phyloP scores from a whole-genome alignment of 2,113 vertebrate genomes.

The Ailuropoda melanoleuca region DNA sequence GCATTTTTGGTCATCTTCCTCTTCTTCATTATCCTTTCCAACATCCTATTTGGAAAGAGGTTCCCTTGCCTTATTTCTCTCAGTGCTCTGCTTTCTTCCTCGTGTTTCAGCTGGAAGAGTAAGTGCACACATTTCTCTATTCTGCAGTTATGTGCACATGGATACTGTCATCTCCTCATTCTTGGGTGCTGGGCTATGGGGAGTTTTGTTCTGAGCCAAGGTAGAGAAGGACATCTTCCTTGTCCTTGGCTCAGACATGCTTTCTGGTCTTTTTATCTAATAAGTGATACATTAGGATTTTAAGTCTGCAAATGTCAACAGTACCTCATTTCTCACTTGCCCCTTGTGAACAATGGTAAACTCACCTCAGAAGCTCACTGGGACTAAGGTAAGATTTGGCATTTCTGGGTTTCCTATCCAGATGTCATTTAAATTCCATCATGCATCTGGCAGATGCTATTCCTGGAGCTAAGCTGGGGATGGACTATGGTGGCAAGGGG shows the following conservation, averaged over 20 bases:
- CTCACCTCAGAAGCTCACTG: background rate
- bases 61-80: background rate
- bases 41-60: background rate
- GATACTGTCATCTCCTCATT: background rate
- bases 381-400: background rate
- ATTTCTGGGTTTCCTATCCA: background rate
- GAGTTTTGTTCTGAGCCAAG: background rate
- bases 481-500: background rate
- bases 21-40: background rate
- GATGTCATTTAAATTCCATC: background rate
- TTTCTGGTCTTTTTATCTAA: background rate
- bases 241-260: no score
- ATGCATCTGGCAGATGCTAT: background rate
- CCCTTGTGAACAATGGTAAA: background rate
- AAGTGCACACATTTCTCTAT: rapidly evolving
- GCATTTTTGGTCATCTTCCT: background rate
- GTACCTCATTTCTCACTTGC: background rate
- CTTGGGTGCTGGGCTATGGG: background rate
- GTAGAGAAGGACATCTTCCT: background rate
- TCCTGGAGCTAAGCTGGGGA: background rate
- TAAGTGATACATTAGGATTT: background rate
- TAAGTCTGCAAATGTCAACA: background rate
- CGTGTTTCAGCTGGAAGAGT: background rate
- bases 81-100: background rate
- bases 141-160: background rate